These are phyloP conservation scores for Euzetes globulus DNA, from an alignment of 2,888 invertebrate genomes.

Conservation along the genomic window DNA sequence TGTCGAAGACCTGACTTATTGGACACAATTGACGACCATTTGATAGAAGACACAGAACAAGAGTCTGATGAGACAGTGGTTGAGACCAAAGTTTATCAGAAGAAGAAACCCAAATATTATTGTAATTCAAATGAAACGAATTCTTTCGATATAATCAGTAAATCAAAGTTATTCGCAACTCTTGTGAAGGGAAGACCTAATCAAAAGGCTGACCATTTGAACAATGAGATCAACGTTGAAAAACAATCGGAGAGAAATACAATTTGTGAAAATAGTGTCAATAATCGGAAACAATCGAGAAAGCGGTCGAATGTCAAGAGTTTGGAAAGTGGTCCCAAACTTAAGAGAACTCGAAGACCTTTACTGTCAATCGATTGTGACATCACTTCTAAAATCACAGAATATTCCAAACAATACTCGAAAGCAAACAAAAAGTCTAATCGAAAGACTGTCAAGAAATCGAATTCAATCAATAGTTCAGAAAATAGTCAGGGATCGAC, in stretches of 20 bases:
- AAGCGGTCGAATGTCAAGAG: neutral
- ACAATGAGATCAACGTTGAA: neutral
- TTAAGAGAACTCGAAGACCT: neutral
- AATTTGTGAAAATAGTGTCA: neutral
- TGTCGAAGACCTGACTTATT: neutral
- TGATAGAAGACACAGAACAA: neutral
- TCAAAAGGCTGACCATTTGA: neutral
- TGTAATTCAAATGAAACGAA: neutral
- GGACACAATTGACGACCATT: neutral
- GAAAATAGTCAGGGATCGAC: no score
- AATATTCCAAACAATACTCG: slow-evolving; percentile 10
- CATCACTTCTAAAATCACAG: neutral
- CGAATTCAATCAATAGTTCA: no score
- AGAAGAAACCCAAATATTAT: neutral
- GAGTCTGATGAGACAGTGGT: neutral
- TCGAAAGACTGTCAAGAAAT: neutral
- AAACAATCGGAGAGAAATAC: neutral
- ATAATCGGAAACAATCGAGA: neutral
- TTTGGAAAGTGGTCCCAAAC: neutral
- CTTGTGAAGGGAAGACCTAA: neutral
- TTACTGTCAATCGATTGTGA: slow-evolving; percentile 13
- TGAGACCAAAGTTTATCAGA: neutral
- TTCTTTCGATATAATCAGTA: slow-evolving; percentile 3
- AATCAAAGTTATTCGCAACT: neutral
- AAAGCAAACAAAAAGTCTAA: neutral